Evolutionary conservation across 2,797 vertebrate species (phyloP), one percentile per base, ranked within the genome.

Genomic region (Pyrrhura leucotis): DNA sequence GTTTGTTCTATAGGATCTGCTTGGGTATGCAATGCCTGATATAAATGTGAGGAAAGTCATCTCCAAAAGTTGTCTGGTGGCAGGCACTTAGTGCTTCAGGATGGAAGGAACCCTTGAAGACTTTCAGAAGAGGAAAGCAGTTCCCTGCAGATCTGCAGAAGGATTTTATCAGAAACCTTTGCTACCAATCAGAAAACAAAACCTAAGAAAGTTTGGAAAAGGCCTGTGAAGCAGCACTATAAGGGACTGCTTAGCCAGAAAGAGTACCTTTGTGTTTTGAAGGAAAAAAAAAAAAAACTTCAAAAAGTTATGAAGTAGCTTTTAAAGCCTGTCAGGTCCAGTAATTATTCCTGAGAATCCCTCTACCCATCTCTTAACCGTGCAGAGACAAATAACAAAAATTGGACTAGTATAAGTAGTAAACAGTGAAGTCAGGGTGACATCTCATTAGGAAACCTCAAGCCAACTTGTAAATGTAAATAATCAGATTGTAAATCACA

Each of bases 401-500:
- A 10, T 2, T 35, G 35, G 4, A 54, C 11, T 42, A 54, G 4
- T 23, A 51, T 50, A 45, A 76, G 68, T 3, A 44, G 12, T 63
- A 82, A 88, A 82, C 14, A 85, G 63, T 89, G 66, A 93, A 92
- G 81, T 0, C 76, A 16, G 17, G 45, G 12, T 92, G 51, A 40
- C 20, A 66, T 39, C 69, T 93, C n/a, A 50, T 67, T 82, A 81
- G 21, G 37, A 96, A 97, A 92, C 63, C n/a, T 76, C 65, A 89
- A 89, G 29, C 8, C 69, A 93, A 63, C 16, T 47, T 78, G 29
- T 87, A 96, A 96, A 86, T 95, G 85, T 45, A 85, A 81, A 79
- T 66, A 87, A 71, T 77, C 68, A 79, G 56, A 61, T 87, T 42
- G 23, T 78, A 95, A 94, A 97, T 88, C 61, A 88, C 18, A 93